Evolutionary conservation across 2,888 invertebrate species (phyloP).

Genomic region (Drosophila yooni): DNA sequence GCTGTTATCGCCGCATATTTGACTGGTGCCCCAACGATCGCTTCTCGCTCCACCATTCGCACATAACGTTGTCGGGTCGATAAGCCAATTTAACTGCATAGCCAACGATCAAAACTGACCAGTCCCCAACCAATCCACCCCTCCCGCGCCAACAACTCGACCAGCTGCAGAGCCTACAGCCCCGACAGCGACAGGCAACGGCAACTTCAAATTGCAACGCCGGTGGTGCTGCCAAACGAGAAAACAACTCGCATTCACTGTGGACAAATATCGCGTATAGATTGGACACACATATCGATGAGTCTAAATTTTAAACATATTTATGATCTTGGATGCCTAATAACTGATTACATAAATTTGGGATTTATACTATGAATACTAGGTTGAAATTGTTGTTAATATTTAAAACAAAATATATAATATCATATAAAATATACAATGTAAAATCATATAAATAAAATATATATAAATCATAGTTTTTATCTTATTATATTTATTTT

Average conservation of each 20-base stretch:
- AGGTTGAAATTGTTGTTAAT: background rate
- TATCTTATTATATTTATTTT: background rate
- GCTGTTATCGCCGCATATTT: conserved; percentile 51
- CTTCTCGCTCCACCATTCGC: conserved; percentile 3
- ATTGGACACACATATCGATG: background rate
- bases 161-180: conserved; percentile 20
- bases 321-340: background rate
- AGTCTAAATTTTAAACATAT: background rate
- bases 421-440: background rate
- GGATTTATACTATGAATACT: background rate
- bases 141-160: background rate
- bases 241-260: conserved; percentile 46
- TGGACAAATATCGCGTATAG: conserved; percentile 9
- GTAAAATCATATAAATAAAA: too few species aligned
- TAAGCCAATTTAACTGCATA: conserved; percentile 63
- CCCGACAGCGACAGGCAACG: conserved; percentile 47
- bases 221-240: conserved; percentile 66
- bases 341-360: background rate
- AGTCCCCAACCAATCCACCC: conserved; percentile 15
- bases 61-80: conserved; percentile 53
- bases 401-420: background rate
- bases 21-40: conserved; percentile 13
- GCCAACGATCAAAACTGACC: conserved; percentile 52
- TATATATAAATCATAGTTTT: too few species aligned
- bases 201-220: conserved; percentile 62